Evolutionary conservation across 1,140 invertebrate genomes (phyloP).

Genomic region (Manduca sexta): DNA sequence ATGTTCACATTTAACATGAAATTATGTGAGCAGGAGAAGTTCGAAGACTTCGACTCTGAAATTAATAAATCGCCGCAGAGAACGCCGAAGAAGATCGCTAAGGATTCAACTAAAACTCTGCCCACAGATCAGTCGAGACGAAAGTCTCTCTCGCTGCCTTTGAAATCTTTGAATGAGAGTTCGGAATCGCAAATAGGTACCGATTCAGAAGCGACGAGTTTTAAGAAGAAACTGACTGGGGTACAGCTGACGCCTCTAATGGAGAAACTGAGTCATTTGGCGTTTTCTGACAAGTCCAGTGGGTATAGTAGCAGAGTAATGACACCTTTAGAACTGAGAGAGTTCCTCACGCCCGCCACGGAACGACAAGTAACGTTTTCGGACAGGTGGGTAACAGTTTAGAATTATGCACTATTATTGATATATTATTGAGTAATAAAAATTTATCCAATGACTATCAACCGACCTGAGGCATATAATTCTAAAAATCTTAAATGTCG

Average conservation of each 20-base stretch:
- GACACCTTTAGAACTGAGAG: slow-evolving; percentile 78
- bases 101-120: slow-evolving; percentile 50
- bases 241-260: slow-evolving; percentile 86
- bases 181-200: slow-evolving; percentile 59
- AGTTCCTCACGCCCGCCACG: slow-evolving; percentile 61
- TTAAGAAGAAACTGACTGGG: slow-evolving; percentile 73
- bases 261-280: slow-evolving; percentile 84
- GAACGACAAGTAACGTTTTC: slow-evolving; percentile 54
- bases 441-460: too few species aligned
- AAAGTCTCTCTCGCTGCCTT: slow-evolving; percentile 80
- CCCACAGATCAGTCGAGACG: slow-evolving; percentile 67
- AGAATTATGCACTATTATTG: too few species aligned
- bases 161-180: slow-evolving; percentile 78
- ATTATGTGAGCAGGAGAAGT: slow-evolving; percentile 55
- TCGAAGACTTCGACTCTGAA: slow-evolving; percentile 69
- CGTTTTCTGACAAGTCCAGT: slow-evolving; percentile 79
- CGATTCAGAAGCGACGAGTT: slow-evolving; percentile 55
- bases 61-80: slow-evolving; percentile 54
- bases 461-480: too few species aligned
- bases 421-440: too few species aligned
- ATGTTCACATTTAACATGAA: slow-evolving; percentile 66
- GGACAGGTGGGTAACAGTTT: slow-evolving; percentile 36
- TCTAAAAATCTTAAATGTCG: too few species aligned
- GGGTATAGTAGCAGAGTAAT: slow-evolving; percentile 80
- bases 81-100: slow-evolving; percentile 51